Evolutionary conservation across 2,113 vertebrate genomes (phyloP).

Genomic region (Platysternon megacephalum): DNA sequence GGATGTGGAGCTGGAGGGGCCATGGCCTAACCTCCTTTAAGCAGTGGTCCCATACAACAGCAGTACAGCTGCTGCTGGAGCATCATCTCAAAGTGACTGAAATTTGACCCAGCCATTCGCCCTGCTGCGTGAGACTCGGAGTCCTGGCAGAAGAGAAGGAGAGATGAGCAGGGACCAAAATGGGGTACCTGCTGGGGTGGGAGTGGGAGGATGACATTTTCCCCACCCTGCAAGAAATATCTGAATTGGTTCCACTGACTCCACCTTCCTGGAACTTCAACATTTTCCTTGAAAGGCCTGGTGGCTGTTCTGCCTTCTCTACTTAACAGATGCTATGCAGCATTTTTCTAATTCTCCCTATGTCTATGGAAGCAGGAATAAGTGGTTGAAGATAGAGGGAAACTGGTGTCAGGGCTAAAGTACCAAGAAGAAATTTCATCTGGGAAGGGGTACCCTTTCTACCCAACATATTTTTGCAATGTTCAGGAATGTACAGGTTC

Average conservation of each 20-base stretch:
- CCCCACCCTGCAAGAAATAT: too few relatives aligned
- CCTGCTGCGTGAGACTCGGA: too few relatives aligned
- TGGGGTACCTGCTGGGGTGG: too few relatives aligned
- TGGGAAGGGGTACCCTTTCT: neutral
- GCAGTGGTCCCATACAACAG: too few relatives aligned
- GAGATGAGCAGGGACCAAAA: too few relatives aligned
- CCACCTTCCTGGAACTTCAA: neutral
- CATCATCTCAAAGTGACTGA: too few relatives aligned
- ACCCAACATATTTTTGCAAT: neutral
- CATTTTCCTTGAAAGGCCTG: neutral
- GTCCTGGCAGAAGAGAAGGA: too few relatives aligned
- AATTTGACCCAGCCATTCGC: too few relatives aligned
- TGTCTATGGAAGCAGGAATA: neutral
- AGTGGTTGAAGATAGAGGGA: neutral
- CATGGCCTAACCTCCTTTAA: too few relatives aligned
- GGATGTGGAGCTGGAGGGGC: too few relatives aligned
- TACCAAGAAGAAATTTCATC: neutral
- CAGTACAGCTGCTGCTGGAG: too few relatives aligned
- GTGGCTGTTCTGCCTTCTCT: neutral
- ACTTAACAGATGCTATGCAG: neutral
- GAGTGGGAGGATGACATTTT: too few relatives aligned
- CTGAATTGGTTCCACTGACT: neutral
- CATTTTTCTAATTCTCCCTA: neutral
- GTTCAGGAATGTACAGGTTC: neutral
- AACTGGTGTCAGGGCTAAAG: neutral